These are phyloP conservation scores for Merodon equestris DNA, from an alignment of 2,888 invertebrate species.

Conservation along the genomic window DNA sequence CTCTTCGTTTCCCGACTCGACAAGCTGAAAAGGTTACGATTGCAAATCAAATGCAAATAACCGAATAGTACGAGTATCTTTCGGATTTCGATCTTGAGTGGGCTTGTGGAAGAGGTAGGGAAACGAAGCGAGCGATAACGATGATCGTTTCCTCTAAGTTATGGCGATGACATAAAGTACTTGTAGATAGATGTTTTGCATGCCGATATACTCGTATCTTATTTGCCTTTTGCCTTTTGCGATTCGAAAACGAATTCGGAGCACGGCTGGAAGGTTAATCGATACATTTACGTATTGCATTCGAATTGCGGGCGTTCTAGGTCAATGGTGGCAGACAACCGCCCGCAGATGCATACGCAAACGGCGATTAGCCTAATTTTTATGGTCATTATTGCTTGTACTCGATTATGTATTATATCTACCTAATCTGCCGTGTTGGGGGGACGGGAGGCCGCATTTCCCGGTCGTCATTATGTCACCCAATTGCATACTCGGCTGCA, in stretches of 20 bases:
- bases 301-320: slow-evolving; percentile 32
- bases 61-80: slow-evolving; percentile 28
- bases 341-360: no score
- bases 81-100: slow-evolving; percentile 35
- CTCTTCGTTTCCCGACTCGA: slow-evolving; percentile 4
- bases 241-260: slow-evolving; percentile 34
- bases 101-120: no score
- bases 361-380: no score
- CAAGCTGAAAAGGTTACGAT: slow-evolving; percentile 38
- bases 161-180: no score
- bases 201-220: not conserved
- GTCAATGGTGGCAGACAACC: slow-evolving; percentile 10
- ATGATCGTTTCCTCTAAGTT: no score
- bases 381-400: no score
- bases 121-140: no score
- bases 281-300: slow-evolving; percentile 30
- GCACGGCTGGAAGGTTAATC: slow-evolving; percentile 30
- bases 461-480: not conserved
- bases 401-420: not conserved
- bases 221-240: not conserved
- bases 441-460: not conserved
- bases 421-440: not conserved
- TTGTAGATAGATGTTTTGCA: no score
- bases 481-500: not conserved
- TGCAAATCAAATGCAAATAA: slow-evolving; percentile 31